Evolutionary conservation across 2,888 invertebrate genomes (phyloP).

Genomic region (Drosophila bunnanda): DNA sequence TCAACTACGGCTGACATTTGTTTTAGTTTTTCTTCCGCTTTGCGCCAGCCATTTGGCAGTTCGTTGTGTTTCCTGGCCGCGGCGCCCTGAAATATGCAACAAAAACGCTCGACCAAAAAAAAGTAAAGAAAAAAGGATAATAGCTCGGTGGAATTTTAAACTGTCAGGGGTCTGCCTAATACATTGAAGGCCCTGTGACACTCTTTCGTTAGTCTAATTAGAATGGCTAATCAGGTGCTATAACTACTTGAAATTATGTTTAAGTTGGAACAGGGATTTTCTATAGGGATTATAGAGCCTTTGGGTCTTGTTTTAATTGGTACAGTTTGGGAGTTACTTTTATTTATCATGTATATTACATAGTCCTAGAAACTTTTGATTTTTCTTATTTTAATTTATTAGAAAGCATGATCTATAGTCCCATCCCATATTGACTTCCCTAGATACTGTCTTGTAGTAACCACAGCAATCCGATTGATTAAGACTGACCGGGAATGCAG

Average conservation of each 20-base stretch:
- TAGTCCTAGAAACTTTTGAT: background rate
- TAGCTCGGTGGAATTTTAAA: constrained; percentile 64
- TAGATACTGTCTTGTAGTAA: constrained; percentile 36
- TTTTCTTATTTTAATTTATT: background rate
- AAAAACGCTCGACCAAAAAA: constrained; percentile 43
- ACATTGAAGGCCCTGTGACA: constrained; percentile 54
- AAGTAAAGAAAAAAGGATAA: background rate
- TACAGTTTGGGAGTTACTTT: background rate
- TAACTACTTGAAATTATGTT: background rate
- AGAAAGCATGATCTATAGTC: background rate
- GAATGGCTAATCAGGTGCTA: background rate
- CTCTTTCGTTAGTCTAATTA: constrained; percentile 6
- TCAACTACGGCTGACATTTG: constrained; percentile 79
- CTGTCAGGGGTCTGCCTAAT: constrained; percentile 64
- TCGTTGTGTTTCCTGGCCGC: constrained; percentile 66
- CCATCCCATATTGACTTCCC: background rate
- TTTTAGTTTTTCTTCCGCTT: constrained; percentile 81
- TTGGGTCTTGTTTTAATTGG: background rate
- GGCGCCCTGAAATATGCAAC: constrained; percentile 62
- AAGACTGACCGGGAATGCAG: constrained; percentile 26
- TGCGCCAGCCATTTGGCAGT: constrained; percentile 79
- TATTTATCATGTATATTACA: no score
- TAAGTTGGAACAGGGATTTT: background rate
- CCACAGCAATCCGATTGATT: constrained; percentile 70
- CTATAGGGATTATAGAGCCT: background rate